Evolutionary conservation across 2,888 invertebrate species (phyloP).

Genomic region (Adela reaumurella): DNA sequence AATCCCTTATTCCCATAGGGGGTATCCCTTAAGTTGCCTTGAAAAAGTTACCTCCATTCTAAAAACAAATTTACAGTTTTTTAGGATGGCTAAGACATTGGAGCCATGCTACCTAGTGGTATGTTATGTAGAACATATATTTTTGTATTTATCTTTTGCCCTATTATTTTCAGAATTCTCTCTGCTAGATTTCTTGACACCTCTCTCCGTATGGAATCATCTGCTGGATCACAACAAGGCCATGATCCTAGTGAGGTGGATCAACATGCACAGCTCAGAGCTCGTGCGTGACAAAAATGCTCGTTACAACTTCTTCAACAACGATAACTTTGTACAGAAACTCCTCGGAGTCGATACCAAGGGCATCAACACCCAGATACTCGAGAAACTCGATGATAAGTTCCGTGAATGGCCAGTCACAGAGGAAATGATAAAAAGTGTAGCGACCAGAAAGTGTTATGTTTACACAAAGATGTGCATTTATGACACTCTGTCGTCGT

Average conservation of each 20-base stretch:
- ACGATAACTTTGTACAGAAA: conserved; percentile 38
- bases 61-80: too few relatives aligned
- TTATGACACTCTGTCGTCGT: conserved; percentile 58
- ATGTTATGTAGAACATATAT: too few relatives aligned
- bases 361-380: conserved; percentile 29
- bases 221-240: conserved; percentile 57
- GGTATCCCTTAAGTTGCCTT: too few relatives aligned
- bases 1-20: too few relatives aligned
- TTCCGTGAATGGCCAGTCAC: conserved; percentile 56
- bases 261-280: conserved; percentile 52
- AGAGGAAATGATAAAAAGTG: conserved; percentile 53
- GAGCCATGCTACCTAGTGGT: too few relatives aligned
- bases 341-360: conserved; percentile 41
- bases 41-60: too few relatives aligned
- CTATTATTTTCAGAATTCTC: conserved; percentile 56
- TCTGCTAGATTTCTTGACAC: conserved; percentile 46
- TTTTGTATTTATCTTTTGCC: too few relatives aligned
- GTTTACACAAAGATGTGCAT: conserved; percentile 51
- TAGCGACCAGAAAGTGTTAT: conserved; percentile 44
- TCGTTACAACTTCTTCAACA: conserved; percentile 41
- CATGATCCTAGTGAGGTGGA: conserved; percentile 59
- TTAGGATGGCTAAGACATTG: too few relatives aligned
- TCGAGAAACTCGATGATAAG: conserved; percentile 43
- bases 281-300: conserved; percentile 47
- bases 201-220: conserved; percentile 58